A percentile compares a stretch with the other conserved stretches of the same genome.
These are phyloP conservation scores for Dipodomys merriami DNA, from an alignment of 2,113 vertebrate genomes.

Conservation along the genomic window DNA sequence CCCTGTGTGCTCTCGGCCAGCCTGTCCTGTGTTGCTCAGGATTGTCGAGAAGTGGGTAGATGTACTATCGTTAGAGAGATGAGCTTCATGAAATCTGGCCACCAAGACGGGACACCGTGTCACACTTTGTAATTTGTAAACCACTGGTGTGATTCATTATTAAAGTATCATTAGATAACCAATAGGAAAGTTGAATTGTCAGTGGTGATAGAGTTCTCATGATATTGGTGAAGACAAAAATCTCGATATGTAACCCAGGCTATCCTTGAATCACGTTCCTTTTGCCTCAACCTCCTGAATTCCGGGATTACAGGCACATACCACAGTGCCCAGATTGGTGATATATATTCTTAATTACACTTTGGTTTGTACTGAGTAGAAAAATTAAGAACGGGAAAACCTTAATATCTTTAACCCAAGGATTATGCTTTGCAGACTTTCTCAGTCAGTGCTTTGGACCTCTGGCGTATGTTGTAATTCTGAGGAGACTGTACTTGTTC, in stretches of 20 bases:
- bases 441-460: neutral
- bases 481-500: neutral
- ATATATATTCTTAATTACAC: neutral
- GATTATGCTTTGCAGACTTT: neutral
- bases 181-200: neutral
- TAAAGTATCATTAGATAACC: no score
- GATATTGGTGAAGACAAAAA: neutral
- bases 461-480: neutral
- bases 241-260: neutral
- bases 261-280: neutral
- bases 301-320: neutral
- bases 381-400: neutral
- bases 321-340: neutral
- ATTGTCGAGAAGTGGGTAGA: neutral
- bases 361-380: conserved; percentile 26
- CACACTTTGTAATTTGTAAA: no score
- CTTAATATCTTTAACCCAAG: neutral
- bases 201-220: accelerated
- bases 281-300: neutral
- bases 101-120: neutral
- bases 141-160: no score
- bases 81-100: neutral
- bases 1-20: neutral
- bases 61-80: neutral
- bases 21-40: neutral